These are phyloP conservation scores for Acronicta psi DNA, from an alignment of 2,888 invertebrate genomes.

Conservation along the genomic window DNA sequence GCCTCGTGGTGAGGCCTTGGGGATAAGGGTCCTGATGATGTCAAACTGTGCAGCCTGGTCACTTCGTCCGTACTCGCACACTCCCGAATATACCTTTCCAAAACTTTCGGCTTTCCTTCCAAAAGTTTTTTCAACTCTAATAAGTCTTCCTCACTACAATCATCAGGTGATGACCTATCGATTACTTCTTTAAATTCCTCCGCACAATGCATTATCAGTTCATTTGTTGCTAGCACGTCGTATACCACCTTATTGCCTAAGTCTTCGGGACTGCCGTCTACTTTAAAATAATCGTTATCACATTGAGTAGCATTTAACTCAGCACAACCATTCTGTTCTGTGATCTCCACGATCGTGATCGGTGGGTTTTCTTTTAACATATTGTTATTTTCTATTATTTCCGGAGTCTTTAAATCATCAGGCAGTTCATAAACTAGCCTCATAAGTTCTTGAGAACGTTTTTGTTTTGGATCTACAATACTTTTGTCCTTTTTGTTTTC, in stretches of 20 bases:
- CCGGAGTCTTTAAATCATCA: slow-evolving; percentile 74
- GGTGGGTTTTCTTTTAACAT: slow-evolving; percentile 86
- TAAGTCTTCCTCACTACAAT: slow-evolving; percentile 82
- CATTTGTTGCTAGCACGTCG: slow-evolving; percentile 76
- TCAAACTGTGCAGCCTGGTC: slow-evolving; percentile 88
- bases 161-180: slow-evolving; percentile 80
- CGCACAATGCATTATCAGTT: slow-evolving; percentile 73
- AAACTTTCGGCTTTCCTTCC: slow-evolving; percentile 89
- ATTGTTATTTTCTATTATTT: slow-evolving; percentile 77
- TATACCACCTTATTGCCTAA: slow-evolving; percentile 82
- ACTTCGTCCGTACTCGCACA: slow-evolving; percentile 92
- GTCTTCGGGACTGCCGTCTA: slow-evolving; percentile 74
- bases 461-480: slow-evolving; percentile 66
- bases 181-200: slow-evolving; percentile 81
- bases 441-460: slow-evolving; percentile 80
- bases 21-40: slow-evolving; percentile 86
- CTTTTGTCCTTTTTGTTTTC: slow-evolving; percentile 71
- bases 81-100: slow-evolving; percentile 94
- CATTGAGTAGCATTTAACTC: slow-evolving; percentile 72
- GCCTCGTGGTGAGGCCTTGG: slow-evolving; percentile 86
- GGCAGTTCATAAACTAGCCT: slow-evolving; percentile 85
- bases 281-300: slow-evolving; percentile 76
- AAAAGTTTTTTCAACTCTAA: slow-evolving; percentile 77
- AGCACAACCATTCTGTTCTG: slow-evolving; percentile 86
- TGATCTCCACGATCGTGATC: slow-evolving; percentile 83